Evolutionary conservation across 1,140 invertebrate genomes (phyloP).

Genomic region (Dinoponera quadriceps): DNA sequence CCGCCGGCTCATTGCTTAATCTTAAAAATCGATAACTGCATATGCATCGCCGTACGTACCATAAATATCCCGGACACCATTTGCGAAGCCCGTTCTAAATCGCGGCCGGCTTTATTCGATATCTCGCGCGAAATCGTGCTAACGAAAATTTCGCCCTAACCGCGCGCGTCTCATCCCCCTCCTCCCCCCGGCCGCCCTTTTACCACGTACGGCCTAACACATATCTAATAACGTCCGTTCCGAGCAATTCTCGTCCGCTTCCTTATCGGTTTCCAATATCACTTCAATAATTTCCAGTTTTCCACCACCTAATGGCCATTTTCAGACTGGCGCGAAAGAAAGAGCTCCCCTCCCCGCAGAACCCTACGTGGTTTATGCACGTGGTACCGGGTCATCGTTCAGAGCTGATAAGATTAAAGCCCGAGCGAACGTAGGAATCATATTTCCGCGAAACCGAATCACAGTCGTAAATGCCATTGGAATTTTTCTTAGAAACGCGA

Average conservation of each 20-base stretch:
- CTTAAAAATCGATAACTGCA: slow-evolving; percentile 43
- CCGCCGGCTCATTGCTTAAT: background rate
- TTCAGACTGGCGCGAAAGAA: slow-evolving; percentile 56
- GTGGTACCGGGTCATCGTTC: slow-evolving; percentile 62
- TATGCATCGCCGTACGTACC: background rate
- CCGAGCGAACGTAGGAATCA: slow-evolving; percentile 24
- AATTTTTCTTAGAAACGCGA: slow-evolving; percentile 25
- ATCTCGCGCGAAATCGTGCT: slow-evolving; percentile 33
- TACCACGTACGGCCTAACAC: slow-evolving; percentile 61
- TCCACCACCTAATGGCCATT: slow-evolving; percentile 58
- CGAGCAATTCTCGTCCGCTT: slow-evolving; percentile 68
- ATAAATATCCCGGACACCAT: slow-evolving; percentile 35
- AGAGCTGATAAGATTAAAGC: slow-evolving; percentile 74
- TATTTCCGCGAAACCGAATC: slow-evolving; percentile 71
- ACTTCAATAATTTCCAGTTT: slow-evolving; percentile 70
- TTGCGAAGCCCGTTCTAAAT: slow-evolving; percentile 26
- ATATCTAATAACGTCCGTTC: slow-evolving; percentile 68
- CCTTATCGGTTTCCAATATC: slow-evolving; percentile 75
- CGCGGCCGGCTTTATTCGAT: slow-evolving; percentile 63
- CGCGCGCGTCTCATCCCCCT: background rate
- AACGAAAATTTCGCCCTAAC: slow-evolving; percentile 65
- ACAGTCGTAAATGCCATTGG: slow-evolving; percentile 48
- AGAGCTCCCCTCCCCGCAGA: background rate
- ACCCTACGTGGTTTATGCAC: slow-evolving; percentile 24
- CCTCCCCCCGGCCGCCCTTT: background rate